Base-by-base conservation (phyloP, 2,888 invertebrate genomes). In the Platypus cylindrus region DNA sequence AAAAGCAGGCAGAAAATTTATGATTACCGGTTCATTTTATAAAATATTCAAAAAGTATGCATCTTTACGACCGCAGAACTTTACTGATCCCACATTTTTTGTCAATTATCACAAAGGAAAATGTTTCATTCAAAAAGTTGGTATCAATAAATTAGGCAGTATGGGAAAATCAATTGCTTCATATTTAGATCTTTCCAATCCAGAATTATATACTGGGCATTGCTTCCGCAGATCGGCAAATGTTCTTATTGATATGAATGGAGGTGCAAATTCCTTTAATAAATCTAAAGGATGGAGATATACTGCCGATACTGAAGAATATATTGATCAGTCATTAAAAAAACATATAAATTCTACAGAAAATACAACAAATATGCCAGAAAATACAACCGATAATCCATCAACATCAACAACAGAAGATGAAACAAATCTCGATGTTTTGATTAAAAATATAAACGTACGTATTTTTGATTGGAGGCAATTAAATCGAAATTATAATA, bases 111-210 rank as follows among this genome's bases (percentile, higher is more conserved):
- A 25, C 3, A 31, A 30, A 7, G 36, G 36, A 3, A 36, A 36
- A 25, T 36, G 36, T 12, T 25, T 26, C 3, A 17, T 12, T 8
- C 36, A 36, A 25, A 36, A 36, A 20, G 35, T 38, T 7, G 38
- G 34, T 5, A 38, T 38, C 3, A 30, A 37, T 24, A 37, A 37
- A 13, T 17, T 37, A 30, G 37, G 33, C n/a, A 14, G 12, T 8
- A 34, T 34, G 30, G 37, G 33, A 24, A 37, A 29, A 23, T 20
- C 34, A 25, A 34, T 37, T 9, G 37, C 37, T 13, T 17, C 15
- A 9, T 36, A 15, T 31, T 36, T 36, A 18, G 30, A 37, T 3
- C 25, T 37, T 13, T 30, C 25, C 2, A 13, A 36, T 30, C 36
- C 36, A 3, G 30, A 36, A 12, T 7, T 25, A 18, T 36, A 36